Base-by-base conservation (phyloP, 2,888 invertebrate genomes). In the Biston betularia region DNA sequence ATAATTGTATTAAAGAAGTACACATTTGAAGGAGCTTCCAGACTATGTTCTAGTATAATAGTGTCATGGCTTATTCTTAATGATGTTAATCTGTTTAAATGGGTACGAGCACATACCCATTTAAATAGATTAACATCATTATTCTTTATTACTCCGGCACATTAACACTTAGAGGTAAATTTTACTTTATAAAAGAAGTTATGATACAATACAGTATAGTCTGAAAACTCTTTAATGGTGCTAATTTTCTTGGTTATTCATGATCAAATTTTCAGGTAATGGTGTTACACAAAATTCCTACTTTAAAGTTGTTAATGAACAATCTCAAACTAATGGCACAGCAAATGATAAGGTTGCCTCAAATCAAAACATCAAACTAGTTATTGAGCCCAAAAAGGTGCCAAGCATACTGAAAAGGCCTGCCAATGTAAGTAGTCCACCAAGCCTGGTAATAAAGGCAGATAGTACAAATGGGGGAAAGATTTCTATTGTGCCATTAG, bases 241-340 rank as follows among this genome's bases (percentile, higher is more conserved):
- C 6, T 48, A 0, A 0, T 46, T 46, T 15, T 24, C 33, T 34
- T 50, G 6, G n/a, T n/a, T 34, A 11, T 3, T 5, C n/a, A 9
- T 60, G 10, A 14, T 48, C 8, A 44, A 63, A 48, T 58, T 87
- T 87, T 34, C 67, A 92, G 91, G 70, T 14, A 86, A 83, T 71
- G 78, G 78, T 62, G 79, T 81, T 64, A 73, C 81, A 14, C 83
- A 84, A 73, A 89, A 89, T 78, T 79, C 89, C 5, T 89, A 85
- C 70, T 92, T 87, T 63, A 92, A 91, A 80, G 89, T 93, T n/a
- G 86, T 89, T 0, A 93, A 93, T 80, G 93, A 93, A 75, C 86
- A 90, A 63, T 74, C 74, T 5, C 56, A 70, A 58, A 58, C 70
- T 0, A 83, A 72, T 68, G 79, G 81, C 40, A 78, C 74, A 38